phyloP scores from a whole-genome alignment of 1,140 invertebrate species.

The Lepidurus packardi region DNA sequence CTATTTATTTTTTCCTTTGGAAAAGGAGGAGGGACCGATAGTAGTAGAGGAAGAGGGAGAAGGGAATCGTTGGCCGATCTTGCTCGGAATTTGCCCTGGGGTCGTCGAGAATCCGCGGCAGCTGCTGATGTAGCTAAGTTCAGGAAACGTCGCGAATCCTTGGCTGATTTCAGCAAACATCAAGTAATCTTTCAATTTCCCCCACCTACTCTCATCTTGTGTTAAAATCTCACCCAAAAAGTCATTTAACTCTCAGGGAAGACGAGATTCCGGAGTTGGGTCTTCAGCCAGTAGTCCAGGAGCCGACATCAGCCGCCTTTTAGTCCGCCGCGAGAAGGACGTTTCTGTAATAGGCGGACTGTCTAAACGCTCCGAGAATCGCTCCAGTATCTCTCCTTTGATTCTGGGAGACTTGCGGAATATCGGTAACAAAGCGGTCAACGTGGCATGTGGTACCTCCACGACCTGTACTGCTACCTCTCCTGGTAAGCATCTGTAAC shows the following conservation, averaged over 20 bases:
- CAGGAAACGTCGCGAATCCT: constrained; percentile 52
- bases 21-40: constrained; percentile 32
- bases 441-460: constrained; percentile 7
- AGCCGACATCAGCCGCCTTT: constrained; percentile 29
- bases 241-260: constrained; percentile 28
- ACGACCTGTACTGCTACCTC: neutral
- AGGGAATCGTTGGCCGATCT: constrained; percentile 37
- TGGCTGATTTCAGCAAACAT: constrained; percentile 31
- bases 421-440: neutral
- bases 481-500: neutral
- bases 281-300: constrained; percentile 31
- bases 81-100: constrained; percentile 45
- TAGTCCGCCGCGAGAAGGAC: constrained; percentile 29
- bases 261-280: constrained; percentile 31
- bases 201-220: neutral
- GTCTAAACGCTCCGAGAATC: neutral
- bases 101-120: constrained; percentile 63
- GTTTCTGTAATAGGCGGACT: neutral
- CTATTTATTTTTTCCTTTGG: too few relatives aligned
- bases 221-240: neutral
- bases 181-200: constrained; percentile 11
- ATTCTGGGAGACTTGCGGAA: neutral
- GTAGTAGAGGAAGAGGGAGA: constrained; percentile 36
- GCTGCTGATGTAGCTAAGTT: constrained; percentile 46
- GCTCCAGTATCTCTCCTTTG: neutral